Evolutionary conservation across 2,113 vertebrate genomes (phyloP), one percentile per base, ranked within the genome.

Genomic region (Donacobius atricapilla): DNA sequence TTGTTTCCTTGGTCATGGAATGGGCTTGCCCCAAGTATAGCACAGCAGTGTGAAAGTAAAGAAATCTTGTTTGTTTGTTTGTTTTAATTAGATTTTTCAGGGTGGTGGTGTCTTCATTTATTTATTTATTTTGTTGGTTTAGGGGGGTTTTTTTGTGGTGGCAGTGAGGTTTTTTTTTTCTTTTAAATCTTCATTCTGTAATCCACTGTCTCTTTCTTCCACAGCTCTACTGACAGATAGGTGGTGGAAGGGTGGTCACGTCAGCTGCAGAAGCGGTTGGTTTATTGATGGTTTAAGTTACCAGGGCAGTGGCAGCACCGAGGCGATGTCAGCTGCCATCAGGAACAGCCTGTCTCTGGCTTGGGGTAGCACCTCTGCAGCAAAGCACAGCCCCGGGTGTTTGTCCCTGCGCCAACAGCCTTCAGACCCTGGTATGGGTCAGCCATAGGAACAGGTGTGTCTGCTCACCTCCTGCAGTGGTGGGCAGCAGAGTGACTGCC

Each of bases 171-270:
- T 48, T 48, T 7, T 42, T 53, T 8, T 65, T 48, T 35, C 18
- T 39, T 50, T 17, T 47, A 5, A 45, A n/a, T 80, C 63, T 88
- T 68, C 4, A 3, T 48, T 30, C 42, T 69, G 31, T 61, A 70
- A 51, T 73, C 19, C 5, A 9, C 15, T 23, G 1, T 48, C 4
- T 78, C 2, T 35, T 65, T 80, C 11, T 82, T 28, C 35, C 6
- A 3, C 40, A 72, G 28, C n/a, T 65, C 31, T 72, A 22, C 40
- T 4, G 9, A n/a, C n/a, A n/a, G 53, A 40, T 28, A 39, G 35
- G 11, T 50, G 25, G 35, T 66, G 12, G 14, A 37, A 76, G 30
- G 28, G 28, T 51, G 54, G 19, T 79, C 51, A 19, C 0, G 0
- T 78, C 33, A 70, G 30, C 56, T 64, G 61, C 21, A 10, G 65